A percentile compares a stretch with the other conserved stretches of the same genome.
Evolutionary conservation across 2,888 invertebrate genomes (phyloP).

Genomic region (Melanophora roralis): DNA sequence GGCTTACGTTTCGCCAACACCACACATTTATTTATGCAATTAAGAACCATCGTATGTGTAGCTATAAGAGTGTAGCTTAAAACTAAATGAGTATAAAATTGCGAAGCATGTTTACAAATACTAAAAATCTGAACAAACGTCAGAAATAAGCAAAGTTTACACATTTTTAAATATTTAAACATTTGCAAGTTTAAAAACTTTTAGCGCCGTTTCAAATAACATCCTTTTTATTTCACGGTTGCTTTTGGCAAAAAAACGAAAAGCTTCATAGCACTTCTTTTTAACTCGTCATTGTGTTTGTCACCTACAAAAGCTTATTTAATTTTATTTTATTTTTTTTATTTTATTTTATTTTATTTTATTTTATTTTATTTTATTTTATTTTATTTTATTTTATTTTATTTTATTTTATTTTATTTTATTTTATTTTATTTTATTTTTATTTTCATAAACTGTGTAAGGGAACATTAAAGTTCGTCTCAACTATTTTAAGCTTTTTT

Average conservation of each 20-base stretch:
- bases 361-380: no score
- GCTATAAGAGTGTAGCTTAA: slow-evolving; percentile 15
- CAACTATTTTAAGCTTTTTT: background rate
- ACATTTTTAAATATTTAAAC: slow-evolving; percentile 58
- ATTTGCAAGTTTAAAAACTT: slow-evolving; percentile 63
- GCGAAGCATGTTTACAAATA: slow-evolving; percentile 60
- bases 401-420: no score
- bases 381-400: no score
- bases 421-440: no score
- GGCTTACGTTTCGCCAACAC: slow-evolving; percentile 41
- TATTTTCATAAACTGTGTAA: background rate
- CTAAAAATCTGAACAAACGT: slow-evolving; percentile 48
- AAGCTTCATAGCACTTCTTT: no score
- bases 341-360: no score
- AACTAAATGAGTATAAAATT: slow-evolving; percentile 54
- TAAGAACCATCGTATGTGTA: background rate
- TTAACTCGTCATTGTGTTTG: background rate
- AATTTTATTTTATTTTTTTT: no score
- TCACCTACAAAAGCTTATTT: no score
- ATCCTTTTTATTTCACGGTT: slow-evolving; percentile 19
- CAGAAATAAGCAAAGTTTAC: slow-evolving; percentile 20
- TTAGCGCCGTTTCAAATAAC: slow-evolving; percentile 56
- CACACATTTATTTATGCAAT: slow-evolving; percentile 26
- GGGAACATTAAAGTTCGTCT: background rate
- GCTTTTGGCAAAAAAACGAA: background rate